phyloP scores from a whole-genome alignment of 2,888 invertebrate genomes.

The Magallana nippona region DNA sequence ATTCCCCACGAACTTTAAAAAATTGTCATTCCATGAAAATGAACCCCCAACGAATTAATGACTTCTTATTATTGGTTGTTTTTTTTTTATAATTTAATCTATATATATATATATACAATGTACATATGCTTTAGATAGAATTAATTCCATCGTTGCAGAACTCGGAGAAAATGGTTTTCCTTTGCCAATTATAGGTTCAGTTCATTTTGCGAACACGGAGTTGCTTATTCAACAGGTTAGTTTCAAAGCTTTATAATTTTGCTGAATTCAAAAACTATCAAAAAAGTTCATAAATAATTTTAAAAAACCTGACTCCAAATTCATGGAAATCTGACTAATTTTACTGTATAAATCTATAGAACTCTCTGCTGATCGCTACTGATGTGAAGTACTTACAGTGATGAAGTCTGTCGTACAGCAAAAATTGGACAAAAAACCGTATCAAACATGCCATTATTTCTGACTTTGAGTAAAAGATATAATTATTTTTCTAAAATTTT shows the following conservation, averaged over 20 bases:
- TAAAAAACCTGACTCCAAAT: neutral
- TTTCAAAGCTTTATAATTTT: neutral
- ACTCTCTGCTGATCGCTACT: neutral
- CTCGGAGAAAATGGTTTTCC: constrained; percentile 31
- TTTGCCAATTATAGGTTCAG: neutral
- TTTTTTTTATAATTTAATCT: too few relatives aligned
- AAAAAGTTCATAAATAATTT: neutral
- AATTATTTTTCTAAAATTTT: too few relatives aligned
- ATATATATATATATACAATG: too few relatives aligned
- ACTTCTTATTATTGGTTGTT: neutral
- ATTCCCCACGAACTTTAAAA: too few relatives aligned
- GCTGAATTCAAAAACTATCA: neutral
- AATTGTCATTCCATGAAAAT: neutral
- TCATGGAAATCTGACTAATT: too few relatives aligned
- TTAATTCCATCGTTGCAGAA: neutral
- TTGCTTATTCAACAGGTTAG: constrained; percentile 9
- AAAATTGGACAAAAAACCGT: neutral
- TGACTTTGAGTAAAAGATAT: too few relatives aligned
- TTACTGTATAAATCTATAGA: neutral
- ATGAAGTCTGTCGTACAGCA: too few relatives aligned
- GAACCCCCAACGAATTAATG: neutral
- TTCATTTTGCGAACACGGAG: constrained; percentile 27
- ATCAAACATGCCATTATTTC: neutral
- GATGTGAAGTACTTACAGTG: neutral
- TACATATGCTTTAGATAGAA: too few relatives aligned